Evolutionary conservation across 2,113 vertebrate species (phyloP).

Genomic region (Mionectes macconnelli): DNA sequence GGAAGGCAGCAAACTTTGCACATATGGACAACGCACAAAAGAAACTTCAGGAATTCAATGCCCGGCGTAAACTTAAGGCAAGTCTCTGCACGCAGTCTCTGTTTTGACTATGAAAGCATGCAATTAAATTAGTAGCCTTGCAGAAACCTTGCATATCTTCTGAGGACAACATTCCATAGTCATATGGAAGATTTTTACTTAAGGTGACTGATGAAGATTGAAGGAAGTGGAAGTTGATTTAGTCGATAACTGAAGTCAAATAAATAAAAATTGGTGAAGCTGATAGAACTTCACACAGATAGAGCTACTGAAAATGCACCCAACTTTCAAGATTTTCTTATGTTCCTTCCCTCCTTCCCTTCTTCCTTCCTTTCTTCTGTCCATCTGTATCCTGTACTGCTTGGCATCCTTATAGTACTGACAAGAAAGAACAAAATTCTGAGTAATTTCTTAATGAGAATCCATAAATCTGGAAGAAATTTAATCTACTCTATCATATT

Average conservation of each 20-base stretch:
- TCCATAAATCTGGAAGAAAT: background rate
- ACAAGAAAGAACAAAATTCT: background rate
- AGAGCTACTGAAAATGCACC: background rate
- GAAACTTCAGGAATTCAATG: conserved; percentile 91
- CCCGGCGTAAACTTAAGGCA: conserved; percentile 88
- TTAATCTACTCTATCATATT: background rate
- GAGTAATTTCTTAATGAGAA: background rate
- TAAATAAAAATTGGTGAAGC: background rate
- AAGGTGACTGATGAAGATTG: background rate
- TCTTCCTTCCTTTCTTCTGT: background rate
- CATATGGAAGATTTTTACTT: background rate
- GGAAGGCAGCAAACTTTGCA: conserved; percentile 86
- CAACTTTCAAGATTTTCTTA: background rate
- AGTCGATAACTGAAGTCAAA: background rate
- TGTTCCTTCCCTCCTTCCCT: background rate
- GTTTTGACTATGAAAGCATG: background rate
- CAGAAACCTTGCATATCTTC: background rate
- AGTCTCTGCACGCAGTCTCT: background rate
- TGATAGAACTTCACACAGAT: background rate
- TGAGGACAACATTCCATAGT: background rate
- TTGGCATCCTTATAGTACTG: background rate
- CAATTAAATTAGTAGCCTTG: background rate
- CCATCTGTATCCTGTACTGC: background rate
- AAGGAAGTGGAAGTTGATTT: background rate
- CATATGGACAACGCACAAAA: conserved; percentile 90